A percentile compares a stretch with the other conserved stretches of the same genome.
phyloP scores from a whole-genome alignment of 2,888 invertebrate species.

The Pseudeuparius sepicola region DNA sequence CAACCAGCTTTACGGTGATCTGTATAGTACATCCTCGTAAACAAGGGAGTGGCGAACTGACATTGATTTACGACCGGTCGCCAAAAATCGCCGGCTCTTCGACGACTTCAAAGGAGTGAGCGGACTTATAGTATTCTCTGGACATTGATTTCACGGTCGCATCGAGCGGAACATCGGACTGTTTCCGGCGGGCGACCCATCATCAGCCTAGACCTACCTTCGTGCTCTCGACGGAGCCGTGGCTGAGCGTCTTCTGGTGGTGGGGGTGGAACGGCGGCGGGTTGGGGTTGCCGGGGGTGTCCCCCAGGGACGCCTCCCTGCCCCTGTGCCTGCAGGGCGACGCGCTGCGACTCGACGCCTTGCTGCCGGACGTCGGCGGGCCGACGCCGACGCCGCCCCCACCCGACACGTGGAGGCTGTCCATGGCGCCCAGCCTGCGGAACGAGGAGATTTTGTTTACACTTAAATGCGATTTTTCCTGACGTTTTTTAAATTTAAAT shows the following conservation, averaged over 20 bases:
- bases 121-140: too few species aligned
- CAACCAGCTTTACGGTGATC: too few species aligned
- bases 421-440: slow-evolving; percentile 37
- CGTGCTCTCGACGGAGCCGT: slow-evolving; percentile 37
- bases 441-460: slow-evolving; percentile 5
- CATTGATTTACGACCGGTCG: too few species aligned
- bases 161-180: too few species aligned
- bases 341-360: slow-evolving; percentile 53
- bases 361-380: slow-evolving; percentile 40
- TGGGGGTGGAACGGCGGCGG: slow-evolving; percentile 31
- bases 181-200: too few species aligned
- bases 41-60: too few species aligned
- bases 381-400: too few species aligned
- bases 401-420: slow-evolving; percentile 40
- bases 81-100: too few species aligned
- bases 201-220: too few species aligned
- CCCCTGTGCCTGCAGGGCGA: slow-evolving; percentile 43
- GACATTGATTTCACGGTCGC: too few species aligned
- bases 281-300: slow-evolving; percentile 35
- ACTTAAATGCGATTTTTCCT: slow-evolving; percentile 1
- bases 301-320: slow-evolving; percentile 13
- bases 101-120: too few species aligned
- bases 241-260: slow-evolving; percentile 37
- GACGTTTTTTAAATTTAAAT: slow-evolving; percentile 1
- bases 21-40: too few species aligned